Conservation (phyloP, 2,113 vertebrate genomes). For the Eclectus roratus region DNA sequence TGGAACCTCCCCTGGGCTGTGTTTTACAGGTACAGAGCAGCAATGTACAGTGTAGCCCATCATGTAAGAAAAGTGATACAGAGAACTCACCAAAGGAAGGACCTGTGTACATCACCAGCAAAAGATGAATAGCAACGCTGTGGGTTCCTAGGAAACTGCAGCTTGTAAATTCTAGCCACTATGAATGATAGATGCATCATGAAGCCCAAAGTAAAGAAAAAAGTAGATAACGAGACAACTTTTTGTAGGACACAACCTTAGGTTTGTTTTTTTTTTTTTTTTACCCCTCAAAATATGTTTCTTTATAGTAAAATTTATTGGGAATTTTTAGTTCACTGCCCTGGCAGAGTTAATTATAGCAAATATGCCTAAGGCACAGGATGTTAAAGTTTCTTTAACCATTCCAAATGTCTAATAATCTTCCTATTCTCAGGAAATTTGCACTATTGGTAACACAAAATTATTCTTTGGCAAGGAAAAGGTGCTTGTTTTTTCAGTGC, state of each 20-base stretch:
- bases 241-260: not conserved
- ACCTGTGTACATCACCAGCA: not conserved
- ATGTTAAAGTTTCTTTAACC: not conserved
- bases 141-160: not conserved
- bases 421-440: not conserved
- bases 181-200: not conserved
- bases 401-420: not conserved
- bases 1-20: not conserved
- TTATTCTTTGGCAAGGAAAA: not conserved
- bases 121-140: accelerated
- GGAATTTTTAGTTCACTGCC: not conserved
- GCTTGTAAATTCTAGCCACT: accelerated
- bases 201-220: not conserved
- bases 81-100: not conserved
- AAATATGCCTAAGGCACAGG: not conserved
- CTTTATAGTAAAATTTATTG: not conserved
- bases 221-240: not conserved
- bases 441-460: not conserved
- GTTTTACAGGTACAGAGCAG: not conserved
- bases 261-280: not conserved
- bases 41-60: accelerated
- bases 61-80: not conserved
- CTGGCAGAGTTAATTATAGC: not conserved
- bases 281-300: not conserved
- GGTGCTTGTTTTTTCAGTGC: not conserved